Evolutionary conservation across 2,797 vertebrate species (phyloP), one percentile per base, ranked within the genome.

Genomic region (Crocidura indochinensis): DNA sequence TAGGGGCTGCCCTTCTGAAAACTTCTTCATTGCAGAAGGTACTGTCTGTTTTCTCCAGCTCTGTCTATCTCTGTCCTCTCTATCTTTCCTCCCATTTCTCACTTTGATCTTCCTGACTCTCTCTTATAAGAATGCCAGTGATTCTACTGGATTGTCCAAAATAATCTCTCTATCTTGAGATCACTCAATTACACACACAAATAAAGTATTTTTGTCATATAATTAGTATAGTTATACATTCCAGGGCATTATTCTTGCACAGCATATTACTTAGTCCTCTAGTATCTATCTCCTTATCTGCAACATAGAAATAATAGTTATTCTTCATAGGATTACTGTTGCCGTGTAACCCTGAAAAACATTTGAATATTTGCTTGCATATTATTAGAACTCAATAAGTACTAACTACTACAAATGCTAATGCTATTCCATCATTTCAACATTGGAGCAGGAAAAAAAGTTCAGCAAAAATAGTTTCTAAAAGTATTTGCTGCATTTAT

Each of bases 371-470:
- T 31, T 83, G 11, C 15, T 82, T 53, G 14, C 15, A 72, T 53
- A 38, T 56, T 68, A 84, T 62, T 24, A 38, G 38, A 38, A 69
- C 56, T 86, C 68, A 86, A 72, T 79, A 71, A 75, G 80, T 20
- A 8, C 53, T 94, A 90, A 79, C 8, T 29, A 74, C 24, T 71
- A 71, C 22, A 79, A 88, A 65, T 0, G 3, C n/a, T 65, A 60
- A 68, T 51, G 51, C 47, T 74, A 49, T 80, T 62, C 91, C 91
- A 38, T 72, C 89, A 10, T 56, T 76, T 86, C 46, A 87, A 88
- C 38, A 80, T 0, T 64, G 49, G 60, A 27, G 10, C 77, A 91
- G 31, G 44, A 71, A 82, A 89, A 89, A 44, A 47, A 9, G 27
- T 6, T 68, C 6, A 67, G 67, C 27, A 79, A 90, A 94, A 79